Percentiles rank a stretch among this genome's conserved stretches.
Evolutionary conservation across 2,888 invertebrate species (phyloP).

Genomic region (Eupithecia subumbrata): DNA sequence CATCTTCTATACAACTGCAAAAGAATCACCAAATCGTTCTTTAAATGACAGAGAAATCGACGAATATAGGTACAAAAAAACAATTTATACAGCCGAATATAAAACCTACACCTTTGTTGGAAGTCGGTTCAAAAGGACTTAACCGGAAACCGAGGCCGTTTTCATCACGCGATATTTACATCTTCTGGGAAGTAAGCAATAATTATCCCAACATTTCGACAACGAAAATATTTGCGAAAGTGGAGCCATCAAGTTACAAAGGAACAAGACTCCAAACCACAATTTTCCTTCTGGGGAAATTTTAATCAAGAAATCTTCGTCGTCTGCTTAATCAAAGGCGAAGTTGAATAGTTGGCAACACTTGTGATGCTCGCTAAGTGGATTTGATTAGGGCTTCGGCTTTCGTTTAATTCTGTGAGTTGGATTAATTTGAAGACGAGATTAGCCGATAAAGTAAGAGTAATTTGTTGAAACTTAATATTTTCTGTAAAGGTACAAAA

Average conservation of each 20-base stretch:
- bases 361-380: slow-evolving; percentile 49
- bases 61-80: no score
- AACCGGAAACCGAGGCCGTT: neutral
- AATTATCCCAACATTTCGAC: slow-evolving; percentile 44
- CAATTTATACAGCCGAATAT: no score
- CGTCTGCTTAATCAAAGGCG: slow-evolving; percentile 69
- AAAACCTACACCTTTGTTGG: no score
- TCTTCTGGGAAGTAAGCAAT: slow-evolving; percentile 24
- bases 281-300: slow-evolving; percentile 58
- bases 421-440: slow-evolving; percentile 40
- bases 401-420: slow-evolving; percentile 48
- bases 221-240: slow-evolving; percentile 45
- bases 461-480: slow-evolving; percentile 35
- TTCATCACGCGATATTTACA: slow-evolving; percentile 9
- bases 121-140: neutral
- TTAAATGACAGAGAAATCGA: no score
- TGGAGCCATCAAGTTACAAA: slow-evolving; percentile 62
- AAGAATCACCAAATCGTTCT: no score
- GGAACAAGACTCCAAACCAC: slow-evolving; percentile 50
- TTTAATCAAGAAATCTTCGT: slow-evolving; percentile 74
- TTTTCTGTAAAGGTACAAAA: neutral
- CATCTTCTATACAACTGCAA: no score
- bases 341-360: slow-evolving; percentile 62
- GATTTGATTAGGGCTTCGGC: slow-evolving; percentile 57
- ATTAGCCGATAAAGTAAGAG: slow-evolving; percentile 36